Conservation (phyloP, 37 sponge, comb jelly and placozoan genomes). For the Eunapius fragilis region DNA sequence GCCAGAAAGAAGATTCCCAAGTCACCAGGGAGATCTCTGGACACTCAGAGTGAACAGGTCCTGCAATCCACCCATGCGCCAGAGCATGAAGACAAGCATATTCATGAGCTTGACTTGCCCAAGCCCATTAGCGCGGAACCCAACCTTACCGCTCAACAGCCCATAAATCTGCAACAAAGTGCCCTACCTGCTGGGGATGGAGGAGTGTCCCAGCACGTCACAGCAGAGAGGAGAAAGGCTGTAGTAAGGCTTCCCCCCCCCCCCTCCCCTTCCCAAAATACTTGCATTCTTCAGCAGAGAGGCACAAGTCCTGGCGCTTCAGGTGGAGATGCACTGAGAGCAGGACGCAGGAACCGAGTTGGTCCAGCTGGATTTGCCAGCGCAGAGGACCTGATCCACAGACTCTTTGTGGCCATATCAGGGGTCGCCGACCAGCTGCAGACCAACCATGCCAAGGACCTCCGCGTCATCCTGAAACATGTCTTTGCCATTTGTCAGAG, state of each 20-base stretch:
- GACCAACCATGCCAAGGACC: constrained; percentile 74
- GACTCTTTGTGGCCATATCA: constrained; percentile 80
- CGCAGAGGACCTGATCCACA: constrained; percentile 69
- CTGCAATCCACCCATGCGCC: no score
- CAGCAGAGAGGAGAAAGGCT: background rate
- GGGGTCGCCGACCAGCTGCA: constrained; percentile 88
- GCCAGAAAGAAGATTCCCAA: constrained; percentile 18
- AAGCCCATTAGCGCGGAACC: no score
- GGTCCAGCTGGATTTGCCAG: constrained; percentile 60
- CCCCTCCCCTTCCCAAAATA: no score
- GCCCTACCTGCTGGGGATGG: no score
- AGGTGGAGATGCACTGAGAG: background rate
- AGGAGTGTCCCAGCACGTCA: background rate
- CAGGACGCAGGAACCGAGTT: background rate
- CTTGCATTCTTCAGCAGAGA: background rate
- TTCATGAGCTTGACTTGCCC: no score
- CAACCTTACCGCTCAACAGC: no score
- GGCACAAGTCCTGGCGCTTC: background rate
- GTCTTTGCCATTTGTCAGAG: constrained; percentile 68
- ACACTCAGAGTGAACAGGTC: no score
- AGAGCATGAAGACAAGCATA: no score
- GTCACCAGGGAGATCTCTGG: no score
- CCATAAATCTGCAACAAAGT: no score
- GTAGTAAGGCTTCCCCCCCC: no score
- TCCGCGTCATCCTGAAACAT: constrained; percentile 75